Evolutionary conservation across 1,140 invertebrate genomes (phyloP), one percentile per base, ranked within the genome.

Genomic region (Trichonephila clavata): DNA sequence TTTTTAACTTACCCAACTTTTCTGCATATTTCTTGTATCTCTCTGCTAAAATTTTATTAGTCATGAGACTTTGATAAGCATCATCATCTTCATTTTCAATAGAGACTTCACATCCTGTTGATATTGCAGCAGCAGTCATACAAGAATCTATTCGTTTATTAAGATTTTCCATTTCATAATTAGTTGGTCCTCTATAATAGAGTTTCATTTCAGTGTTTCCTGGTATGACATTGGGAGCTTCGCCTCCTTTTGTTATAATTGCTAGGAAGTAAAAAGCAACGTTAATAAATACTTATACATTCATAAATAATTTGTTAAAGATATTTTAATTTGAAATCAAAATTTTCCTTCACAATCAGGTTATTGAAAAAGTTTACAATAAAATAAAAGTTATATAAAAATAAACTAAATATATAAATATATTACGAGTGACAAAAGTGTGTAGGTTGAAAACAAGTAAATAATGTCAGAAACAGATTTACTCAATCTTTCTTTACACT

Each of bases 171-270:
- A 96, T 90, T 87, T 96, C 95, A 21, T 57, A 20, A 77, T 94
- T 94, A 20, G 87, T 95, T 21, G 95, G 94, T 50, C 95, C 95
- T 83, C 96, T 94, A 2, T 95, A 86, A 87, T 95, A 95, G 77
- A 95, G 95, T 81, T 95, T 88, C 57, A 96, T 50, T 92, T 95
- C 95, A 80, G 96, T 94, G 50, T 95, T 88, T 24, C 95, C 95
- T 21, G 96, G 96, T 24, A 96, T 96, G 18, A 96, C 95, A 92
- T 96, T 96, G 4, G 95, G 95, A 60, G 94, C 95, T 13, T 90
- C 92, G 24, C 96, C 96, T 61, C 96, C 96, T 92, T 96, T 96
- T 14, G 95, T 95, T 90, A 95, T 95, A 68, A 95, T 92, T 24
- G 60, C 95, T 95, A 50, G 1, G 81, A 84, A 63, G n/a, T 4